Percentiles rank a stretch among this genome's conserved stretches.
phyloP scores from a whole-genome alignment of 2,888 invertebrate genomes.

The Campoplex capitator region DNA sequence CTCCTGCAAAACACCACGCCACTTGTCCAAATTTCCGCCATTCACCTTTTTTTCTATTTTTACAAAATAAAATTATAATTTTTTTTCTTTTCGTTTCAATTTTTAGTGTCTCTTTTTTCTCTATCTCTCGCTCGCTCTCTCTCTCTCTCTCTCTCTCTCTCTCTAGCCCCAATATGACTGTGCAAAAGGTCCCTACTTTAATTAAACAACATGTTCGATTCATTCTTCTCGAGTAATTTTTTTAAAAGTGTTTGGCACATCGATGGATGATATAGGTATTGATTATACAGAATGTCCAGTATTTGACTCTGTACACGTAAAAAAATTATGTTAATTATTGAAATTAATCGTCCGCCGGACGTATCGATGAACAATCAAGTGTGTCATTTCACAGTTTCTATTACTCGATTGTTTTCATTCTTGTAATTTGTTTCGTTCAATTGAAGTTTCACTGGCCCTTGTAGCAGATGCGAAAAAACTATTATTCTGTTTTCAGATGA shows the following conservation, averaged over 20 bases:
- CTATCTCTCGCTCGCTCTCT: slow-evolving; percentile 22
- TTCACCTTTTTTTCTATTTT: slow-evolving; percentile 67
- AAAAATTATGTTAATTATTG: not conserved
- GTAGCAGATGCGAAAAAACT: slow-evolving; percentile 74
- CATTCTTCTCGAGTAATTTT: not conserved
- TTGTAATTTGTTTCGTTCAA: slow-evolving; percentile 60
- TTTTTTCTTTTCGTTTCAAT: slow-evolving; percentile 28
- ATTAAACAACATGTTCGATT: not conserved
- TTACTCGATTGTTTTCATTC: slow-evolving; percentile 58
- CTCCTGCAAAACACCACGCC: slow-evolving; percentile 89
- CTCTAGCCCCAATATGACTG: no score
- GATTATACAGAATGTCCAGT: no score
- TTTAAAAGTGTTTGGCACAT: no score
- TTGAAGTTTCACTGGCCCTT: slow-evolving; percentile 80
- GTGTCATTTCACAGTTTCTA: slow-evolving; percentile 83
- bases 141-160: not conserved
- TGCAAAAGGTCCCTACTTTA: no score
- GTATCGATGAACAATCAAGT: slow-evolving; percentile 18
- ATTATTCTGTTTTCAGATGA: slow-evolving; percentile 44
- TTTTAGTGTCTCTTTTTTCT: slow-evolving; percentile 42
- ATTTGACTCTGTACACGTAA: no score
- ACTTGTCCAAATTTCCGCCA: slow-evolving; percentile 79
- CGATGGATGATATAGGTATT: no score
- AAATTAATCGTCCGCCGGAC: not conserved
- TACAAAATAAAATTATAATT: slow-evolving; percentile 63